Evolutionary conservation across 1,140 invertebrate species (phyloP).

Genomic region (Ceratina japonica): DNA sequence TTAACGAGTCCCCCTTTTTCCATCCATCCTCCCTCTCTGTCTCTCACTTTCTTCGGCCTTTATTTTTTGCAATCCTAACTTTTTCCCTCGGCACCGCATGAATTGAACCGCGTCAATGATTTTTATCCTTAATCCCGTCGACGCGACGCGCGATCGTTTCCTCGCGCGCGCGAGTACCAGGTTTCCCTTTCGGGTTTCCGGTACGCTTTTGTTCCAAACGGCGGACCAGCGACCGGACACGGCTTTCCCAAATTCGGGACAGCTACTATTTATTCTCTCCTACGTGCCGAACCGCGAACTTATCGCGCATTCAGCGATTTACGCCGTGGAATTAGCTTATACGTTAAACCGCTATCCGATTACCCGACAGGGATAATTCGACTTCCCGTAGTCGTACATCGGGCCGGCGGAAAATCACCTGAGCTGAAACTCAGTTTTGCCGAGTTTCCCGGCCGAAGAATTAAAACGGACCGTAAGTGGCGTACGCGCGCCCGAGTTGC

Average conservation of each 20-base stretch:
- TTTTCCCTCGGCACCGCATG: neutral
- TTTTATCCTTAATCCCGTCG: no score
- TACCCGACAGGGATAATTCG: slow-evolving; percentile 42
- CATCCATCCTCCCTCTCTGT: neutral
- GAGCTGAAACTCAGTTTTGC: slow-evolving; percentile 37
- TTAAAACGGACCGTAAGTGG: neutral
- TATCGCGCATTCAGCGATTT: slow-evolving; percentile 26
- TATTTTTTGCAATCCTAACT: neutral
- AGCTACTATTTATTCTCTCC: neutral
- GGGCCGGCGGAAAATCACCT: slow-evolving; percentile 24
- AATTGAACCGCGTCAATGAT: neutral
- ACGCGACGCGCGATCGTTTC: neutral
- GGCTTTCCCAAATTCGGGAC: neutral
- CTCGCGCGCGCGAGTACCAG: neutral
- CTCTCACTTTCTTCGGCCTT: neutral
- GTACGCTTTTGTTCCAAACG: neutral
- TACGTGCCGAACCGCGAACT: neutral
- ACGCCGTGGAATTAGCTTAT: slow-evolving; percentile 40
- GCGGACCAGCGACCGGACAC: slow-evolving; percentile 1
- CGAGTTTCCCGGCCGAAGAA: neutral
- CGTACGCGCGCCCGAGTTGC: no score
- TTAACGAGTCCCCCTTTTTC: slow-evolving; percentile 45
- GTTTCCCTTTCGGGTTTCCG: neutral
- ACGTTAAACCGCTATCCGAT: slow-evolving; percentile 49
- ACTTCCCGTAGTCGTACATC: neutral